Conservation (phyloP, 1,140 invertebrate species). For the Grapholita molesta region DNA sequence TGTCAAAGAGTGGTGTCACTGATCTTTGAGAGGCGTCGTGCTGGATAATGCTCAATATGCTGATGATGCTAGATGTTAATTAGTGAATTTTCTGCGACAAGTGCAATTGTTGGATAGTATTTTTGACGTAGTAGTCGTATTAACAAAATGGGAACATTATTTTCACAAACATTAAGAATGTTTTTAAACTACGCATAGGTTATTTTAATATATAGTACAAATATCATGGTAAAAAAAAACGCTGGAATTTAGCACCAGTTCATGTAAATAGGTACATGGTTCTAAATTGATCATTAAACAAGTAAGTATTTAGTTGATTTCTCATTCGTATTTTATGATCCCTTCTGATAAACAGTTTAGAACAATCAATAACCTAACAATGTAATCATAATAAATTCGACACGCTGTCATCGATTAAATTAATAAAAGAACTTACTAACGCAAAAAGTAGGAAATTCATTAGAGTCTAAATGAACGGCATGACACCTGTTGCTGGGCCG, state of each 20-base stretch:
- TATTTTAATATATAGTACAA: too few species aligned
- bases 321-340: too few species aligned
- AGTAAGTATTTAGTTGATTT: too few species aligned
- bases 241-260: too few species aligned
- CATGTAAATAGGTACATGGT: too few species aligned
- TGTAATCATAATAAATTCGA: background rate
- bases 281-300: too few species aligned
- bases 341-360: background rate
- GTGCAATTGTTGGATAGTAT: background rate
- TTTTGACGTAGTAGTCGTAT: background rate
- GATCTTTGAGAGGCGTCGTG: constrained; percentile 53
- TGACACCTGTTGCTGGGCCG: constrained; percentile 15
- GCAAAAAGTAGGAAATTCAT: background rate
- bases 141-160: too few species aligned
- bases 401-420: background rate
- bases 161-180: too few species aligned
- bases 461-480: background rate
- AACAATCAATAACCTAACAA: background rate
- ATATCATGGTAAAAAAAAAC: too few species aligned
- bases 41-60: constrained; percentile 37
- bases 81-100: constrained; percentile 23
- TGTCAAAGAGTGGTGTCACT: constrained; percentile 63
- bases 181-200: too few species aligned
- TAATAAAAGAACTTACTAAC: background rate
- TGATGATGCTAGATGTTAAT: constrained; percentile 47